These are phyloP conservation scores for Bergia puertoricense DNA, from an alignment of 92 coral and sea anemone genomes.

Conservation along the genomic window DNA sequence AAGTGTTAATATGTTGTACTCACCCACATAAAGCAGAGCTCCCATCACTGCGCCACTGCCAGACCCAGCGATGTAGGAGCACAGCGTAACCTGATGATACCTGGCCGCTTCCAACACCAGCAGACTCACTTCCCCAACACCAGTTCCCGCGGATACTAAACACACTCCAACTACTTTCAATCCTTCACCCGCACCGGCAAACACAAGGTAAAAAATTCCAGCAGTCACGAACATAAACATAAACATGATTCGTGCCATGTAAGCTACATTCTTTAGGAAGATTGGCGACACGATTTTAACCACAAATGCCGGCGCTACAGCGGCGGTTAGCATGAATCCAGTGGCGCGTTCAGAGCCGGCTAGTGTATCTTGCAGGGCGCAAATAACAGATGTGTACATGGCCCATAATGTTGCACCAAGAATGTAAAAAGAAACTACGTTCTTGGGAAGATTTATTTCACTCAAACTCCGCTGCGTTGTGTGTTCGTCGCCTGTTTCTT, in stretches of 20 bases:
- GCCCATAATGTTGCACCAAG: slow-evolving; percentile 67
- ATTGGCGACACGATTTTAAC: slow-evolving; percentile 59
- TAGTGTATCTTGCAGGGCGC: slow-evolving; percentile 73
- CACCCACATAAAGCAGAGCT: slow-evolving; percentile 70
- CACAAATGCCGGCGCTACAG: slow-evolving; percentile 73
- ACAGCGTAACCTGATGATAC: slow-evolving; percentile 54
- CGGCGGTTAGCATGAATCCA: slow-evolving; percentile 64
- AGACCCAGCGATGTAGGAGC: slow-evolving; percentile 62
- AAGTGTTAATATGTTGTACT: slow-evolving; percentile 28
- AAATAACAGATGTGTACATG: slow-evolving; percentile 63
- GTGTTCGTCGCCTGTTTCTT: background rate
- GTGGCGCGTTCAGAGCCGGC: slow-evolving; percentile 71
- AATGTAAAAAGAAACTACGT: slow-evolving; percentile 43
- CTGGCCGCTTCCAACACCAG: slow-evolving; percentile 50
- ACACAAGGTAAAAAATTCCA: slow-evolving; percentile 60
- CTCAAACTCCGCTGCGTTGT: background rate
- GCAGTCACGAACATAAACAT: slow-evolving; percentile 53
- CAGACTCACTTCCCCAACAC: slow-evolving; percentile 64
- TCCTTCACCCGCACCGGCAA: slow-evolving; percentile 50
- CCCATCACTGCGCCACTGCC: slow-evolving; percentile 68
- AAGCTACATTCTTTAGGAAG: slow-evolving; percentile 48
- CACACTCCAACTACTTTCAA: slow-evolving; percentile 71
- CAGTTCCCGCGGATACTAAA: slow-evolving; percentile 69
- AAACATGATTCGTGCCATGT: slow-evolving; percentile 48
- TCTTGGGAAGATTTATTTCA: background rate